Percentiles rank a stretch among this genome's conserved stretches.
These are phyloP conservation scores for Menidia beryllina DNA, from an alignment of 2,113 vertebrate genomes.

Conservation along the genomic window DNA sequence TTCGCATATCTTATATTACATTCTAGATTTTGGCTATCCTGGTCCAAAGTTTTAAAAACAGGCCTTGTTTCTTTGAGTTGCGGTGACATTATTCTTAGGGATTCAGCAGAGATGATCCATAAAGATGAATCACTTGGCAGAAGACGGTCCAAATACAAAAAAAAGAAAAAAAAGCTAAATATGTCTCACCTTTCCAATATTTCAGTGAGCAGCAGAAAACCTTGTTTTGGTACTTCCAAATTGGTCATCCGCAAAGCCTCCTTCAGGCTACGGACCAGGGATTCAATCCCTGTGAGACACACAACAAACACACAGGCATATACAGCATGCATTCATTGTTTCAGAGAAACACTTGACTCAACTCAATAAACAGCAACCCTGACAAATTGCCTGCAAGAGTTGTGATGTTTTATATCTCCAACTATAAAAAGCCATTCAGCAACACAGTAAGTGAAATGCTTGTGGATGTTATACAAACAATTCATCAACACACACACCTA, in stretches of 20 bases:
- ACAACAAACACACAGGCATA: slow-evolving; percentile 32
- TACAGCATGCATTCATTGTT: no score
- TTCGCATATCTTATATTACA: not conserved
- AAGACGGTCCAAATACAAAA: not conserved
- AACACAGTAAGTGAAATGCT: not conserved
- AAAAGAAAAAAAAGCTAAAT: not conserved
- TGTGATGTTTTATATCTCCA: no score
- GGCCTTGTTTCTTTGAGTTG: not conserved
- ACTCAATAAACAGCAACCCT: not conserved
- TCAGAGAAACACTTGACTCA: slow-evolving; percentile 15
- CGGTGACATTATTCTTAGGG: no score
- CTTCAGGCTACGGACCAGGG: slow-evolving; percentile 90
- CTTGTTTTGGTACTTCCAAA: slow-evolving; percentile 88
- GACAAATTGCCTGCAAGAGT: not conserved
- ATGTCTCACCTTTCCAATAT: slow-evolving; percentile 88
- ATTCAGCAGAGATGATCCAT: no score
- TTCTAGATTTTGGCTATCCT: not conserved
- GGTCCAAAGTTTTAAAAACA: not conserved
- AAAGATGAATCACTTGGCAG: not conserved
- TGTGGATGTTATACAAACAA: not conserved
- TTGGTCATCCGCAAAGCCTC: slow-evolving; percentile 84
- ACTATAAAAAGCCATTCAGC: no score
- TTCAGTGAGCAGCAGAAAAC: slow-evolving; percentile 89
- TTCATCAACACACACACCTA: not conserved
- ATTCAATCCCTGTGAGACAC: slow-evolving; percentile 87